phyloP scores from a whole-genome alignment of 2,888 invertebrate species.

The Tetragonula carbonaria region DNA sequence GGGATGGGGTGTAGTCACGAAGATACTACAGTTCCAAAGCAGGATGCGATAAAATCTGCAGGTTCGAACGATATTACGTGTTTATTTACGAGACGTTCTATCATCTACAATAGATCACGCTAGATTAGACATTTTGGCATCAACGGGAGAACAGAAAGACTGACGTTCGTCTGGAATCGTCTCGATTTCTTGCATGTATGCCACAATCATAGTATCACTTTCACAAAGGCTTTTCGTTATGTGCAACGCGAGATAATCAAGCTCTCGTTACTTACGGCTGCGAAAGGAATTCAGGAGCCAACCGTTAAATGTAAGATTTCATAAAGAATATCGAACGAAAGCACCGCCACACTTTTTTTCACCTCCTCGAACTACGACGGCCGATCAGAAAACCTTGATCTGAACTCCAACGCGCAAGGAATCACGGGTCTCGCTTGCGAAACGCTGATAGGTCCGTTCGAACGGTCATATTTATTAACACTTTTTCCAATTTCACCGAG shows the following conservation, averaged over 20 bases:
- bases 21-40: neutral
- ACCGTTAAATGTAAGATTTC: constrained; percentile 77
- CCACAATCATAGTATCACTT: constrained; percentile 38
- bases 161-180: constrained; percentile 71
- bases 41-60: neutral
- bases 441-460: constrained; percentile 69
- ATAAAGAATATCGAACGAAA: constrained; percentile 71
- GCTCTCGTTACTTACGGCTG: constrained; percentile 76
- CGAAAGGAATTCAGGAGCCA: constrained; percentile 69
- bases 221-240: neutral
- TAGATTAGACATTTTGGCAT: constrained; percentile 74
- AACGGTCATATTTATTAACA: constrained; percentile 52
- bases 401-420: constrained; percentile 70
- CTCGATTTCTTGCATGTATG: constrained; percentile 52
- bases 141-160: constrained; percentile 48
- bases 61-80: neutral
- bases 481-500: constrained; percentile 17
- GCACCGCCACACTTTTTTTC: constrained; percentile 69
- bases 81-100: constrained; percentile 6
- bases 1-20: constrained; percentile 20
- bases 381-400: constrained; percentile 67
- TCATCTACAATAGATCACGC: constrained; percentile 26
- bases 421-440: constrained; percentile 71
- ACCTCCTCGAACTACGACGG: constrained; percentile 60
- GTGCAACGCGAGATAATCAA: neutral